Conservation (phyloP, 2,113 vertebrate species). For the Arothron firmamentum region DNA sequence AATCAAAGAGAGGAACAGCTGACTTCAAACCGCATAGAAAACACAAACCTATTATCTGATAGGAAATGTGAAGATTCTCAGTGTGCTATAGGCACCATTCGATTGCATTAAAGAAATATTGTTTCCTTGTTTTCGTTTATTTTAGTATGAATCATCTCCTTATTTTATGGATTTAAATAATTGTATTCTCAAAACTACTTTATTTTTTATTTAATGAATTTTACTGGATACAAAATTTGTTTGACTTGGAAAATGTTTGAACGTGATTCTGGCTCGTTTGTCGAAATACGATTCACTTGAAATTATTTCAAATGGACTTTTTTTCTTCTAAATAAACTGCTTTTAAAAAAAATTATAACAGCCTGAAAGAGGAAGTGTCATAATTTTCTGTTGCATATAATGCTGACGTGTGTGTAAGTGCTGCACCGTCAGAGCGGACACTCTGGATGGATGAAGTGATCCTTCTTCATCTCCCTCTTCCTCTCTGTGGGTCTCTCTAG, state of each 20-base stretch:
- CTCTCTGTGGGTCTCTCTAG: constrained; percentile 6
- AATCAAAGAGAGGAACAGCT: constrained; percentile 37
- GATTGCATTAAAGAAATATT: constrained; percentile 5
- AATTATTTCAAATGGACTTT: not conserved
- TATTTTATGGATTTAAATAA: too few relatives aligned
- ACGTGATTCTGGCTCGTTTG: too few relatives aligned
- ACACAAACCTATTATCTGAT: constrained; percentile 28
- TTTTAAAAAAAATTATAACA: not conserved
- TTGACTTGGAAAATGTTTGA: too few relatives aligned
- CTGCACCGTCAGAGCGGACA: constrained; percentile 5
- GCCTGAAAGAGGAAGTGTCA: not conserved
- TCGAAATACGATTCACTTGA: not conserved
- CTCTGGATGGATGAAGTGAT: constrained; percentile 32
- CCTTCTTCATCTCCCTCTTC: not conserved
- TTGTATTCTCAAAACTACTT: too few relatives aligned
- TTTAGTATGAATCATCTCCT: too few relatives aligned
- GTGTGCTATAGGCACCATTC: constrained; percentile 5
- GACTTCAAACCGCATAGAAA: constrained; percentile 30
- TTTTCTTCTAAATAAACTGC: not conserved
- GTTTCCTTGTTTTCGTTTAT: too few relatives aligned
- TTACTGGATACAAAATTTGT: too few relatives aligned
- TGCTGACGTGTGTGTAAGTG: not conserved
- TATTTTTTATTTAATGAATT: too few relatives aligned
- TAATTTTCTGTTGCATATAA: not conserved
- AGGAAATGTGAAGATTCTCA: constrained; percentile 12